phyloP scores from a whole-genome alignment of 2,113 vertebrate genomes.

The Hoplias malabaricus region DNA sequence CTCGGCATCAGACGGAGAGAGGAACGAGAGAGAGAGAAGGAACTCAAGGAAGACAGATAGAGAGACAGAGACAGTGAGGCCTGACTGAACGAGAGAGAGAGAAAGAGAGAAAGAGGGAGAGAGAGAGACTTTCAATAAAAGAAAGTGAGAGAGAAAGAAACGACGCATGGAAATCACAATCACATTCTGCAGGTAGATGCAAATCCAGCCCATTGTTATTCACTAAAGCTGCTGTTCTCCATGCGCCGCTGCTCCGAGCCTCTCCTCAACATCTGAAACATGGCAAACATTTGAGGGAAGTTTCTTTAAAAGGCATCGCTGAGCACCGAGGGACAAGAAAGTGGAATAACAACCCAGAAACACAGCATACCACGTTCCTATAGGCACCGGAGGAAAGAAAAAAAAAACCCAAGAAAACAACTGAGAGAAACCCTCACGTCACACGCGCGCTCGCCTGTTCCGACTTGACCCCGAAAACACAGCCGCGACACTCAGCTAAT shows the following conservation, averaged over 20 bases:
- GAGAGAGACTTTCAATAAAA: background rate
- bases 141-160: background rate
- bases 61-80: background rate
- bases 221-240: background rate
- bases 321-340: constrained; percentile 1
- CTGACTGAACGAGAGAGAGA: background rate
- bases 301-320: background rate
- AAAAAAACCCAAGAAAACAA: background rate
- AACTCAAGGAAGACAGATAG: background rate
- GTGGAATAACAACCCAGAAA: background rate
- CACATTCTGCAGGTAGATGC: constrained; percentile 27
- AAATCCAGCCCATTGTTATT: constrained; percentile 44
- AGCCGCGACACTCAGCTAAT: background rate
- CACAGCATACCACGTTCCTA: constrained; percentile 6
- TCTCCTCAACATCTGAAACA: constrained; percentile 23
- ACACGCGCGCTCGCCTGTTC: background rate
- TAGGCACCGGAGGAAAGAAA: background rate
- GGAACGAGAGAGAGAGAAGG: background rate
- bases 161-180: background rate
- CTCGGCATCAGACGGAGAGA: background rate
- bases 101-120: constrained; percentile 1
- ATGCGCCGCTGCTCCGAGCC: background rate
- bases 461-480: constrained; percentile 4
- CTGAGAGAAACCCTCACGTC: background rate
- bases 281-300: constrained; percentile 27